phyloP scores from a whole-genome alignment of 2,113 vertebrate genomes.

The Romanogobio albipinnatus region DNA sequence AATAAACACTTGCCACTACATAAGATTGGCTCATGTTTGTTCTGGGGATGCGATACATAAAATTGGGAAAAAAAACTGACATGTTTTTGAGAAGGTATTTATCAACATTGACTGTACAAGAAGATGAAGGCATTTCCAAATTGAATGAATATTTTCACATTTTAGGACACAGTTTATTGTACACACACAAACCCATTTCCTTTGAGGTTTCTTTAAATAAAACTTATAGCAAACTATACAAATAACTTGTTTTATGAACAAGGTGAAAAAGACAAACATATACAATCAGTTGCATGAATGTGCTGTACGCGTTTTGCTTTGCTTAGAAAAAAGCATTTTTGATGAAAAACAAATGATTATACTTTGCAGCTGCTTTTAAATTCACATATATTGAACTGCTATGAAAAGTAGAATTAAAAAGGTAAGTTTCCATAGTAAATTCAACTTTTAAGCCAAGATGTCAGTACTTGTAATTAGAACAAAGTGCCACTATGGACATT shows the following conservation, averaged over 20 bases:
- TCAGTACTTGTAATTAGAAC: background rate
- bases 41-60: background rate
- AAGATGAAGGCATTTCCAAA: constrained; percentile 76
- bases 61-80: constrained; percentile 29
- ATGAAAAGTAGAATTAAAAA: background rate
- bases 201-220: constrained; percentile 69
- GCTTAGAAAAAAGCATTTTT: background rate
- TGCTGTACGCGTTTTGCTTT: constrained; percentile 14
- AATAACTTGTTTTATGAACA: constrained; percentile 36
- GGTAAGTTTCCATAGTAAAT: background rate
- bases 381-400: background rate
- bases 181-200: constrained; percentile 58
- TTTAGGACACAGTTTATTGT: constrained; percentile 66
- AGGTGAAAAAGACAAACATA: constrained; percentile 31
- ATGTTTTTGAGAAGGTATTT: constrained; percentile 64
- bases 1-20: constrained; percentile 31
- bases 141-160: constrained; percentile 73
- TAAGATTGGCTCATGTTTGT: background rate
- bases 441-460: background rate
- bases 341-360: background rate
- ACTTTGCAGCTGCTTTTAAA: constrained; percentile 6
- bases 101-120: constrained; percentile 68
- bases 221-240: constrained; percentile 60
- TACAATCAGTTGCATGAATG: constrained; percentile 30
- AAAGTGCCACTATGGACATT: background rate